Percentiles rank a stretch among this genome's conserved stretches.
phyloP scores from a whole-genome alignment of 2,113 vertebrate genomes.

The Microtus montanus region DNA sequence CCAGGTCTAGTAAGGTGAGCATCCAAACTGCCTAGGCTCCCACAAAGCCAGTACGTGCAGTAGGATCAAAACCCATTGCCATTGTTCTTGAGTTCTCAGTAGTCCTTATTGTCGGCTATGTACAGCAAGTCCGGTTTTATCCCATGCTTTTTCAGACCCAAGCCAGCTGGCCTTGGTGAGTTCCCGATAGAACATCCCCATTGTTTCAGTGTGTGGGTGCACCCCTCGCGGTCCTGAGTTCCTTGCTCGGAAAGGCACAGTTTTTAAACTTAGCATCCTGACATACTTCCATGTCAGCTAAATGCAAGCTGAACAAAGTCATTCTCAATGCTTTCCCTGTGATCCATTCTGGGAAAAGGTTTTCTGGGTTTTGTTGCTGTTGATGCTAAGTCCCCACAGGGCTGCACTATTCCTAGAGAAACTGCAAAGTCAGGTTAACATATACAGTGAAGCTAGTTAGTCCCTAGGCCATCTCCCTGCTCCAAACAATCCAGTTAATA shows the following conservation, averaged over 20 bases:
- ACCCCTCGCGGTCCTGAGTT: no score
- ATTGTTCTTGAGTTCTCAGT: no score
- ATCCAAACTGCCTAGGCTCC: no score
- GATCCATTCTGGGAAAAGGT: background rate
- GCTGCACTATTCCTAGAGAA: background rate
- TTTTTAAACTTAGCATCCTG: conserved; percentile 28
- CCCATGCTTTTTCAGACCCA: no score
- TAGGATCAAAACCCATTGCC: no score
- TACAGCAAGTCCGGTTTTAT: no score
- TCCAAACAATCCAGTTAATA: background rate
- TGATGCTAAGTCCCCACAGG: background rate
- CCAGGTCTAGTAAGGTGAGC: no score
- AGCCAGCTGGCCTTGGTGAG: no score
- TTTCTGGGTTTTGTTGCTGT: background rate
- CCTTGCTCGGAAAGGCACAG: conserved; percentile 6
- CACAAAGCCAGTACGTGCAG: no score
- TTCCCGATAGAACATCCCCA: no score
- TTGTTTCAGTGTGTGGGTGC: no score
- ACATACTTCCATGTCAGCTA: conserved; percentile 27
- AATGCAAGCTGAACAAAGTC: conserved; percentile 3
- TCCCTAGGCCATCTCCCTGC: background rate
- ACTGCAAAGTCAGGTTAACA: background rate
- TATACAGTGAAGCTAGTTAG: background rate
- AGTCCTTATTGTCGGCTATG: no score
- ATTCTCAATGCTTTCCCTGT: background rate